A percentile compares a stretch with the other conserved stretches of the same genome.
These are phyloP conservation scores for Callipepla squamata DNA, from an alignment of 2,113 vertebrate species.

Conservation along the genomic window DNA sequence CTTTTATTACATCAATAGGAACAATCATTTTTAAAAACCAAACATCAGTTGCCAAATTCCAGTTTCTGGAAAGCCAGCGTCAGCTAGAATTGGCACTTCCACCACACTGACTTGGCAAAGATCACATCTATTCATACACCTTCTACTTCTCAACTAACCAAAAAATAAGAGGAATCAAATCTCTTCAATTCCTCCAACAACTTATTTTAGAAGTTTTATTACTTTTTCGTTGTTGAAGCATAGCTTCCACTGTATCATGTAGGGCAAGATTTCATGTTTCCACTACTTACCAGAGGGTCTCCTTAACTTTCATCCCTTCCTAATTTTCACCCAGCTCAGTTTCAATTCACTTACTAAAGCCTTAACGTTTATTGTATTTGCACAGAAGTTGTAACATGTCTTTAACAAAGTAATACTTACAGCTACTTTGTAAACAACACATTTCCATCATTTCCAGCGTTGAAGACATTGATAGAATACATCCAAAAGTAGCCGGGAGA, in stretches of 20 bases:
- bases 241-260: neutral
- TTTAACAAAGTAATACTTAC: conserved; percentile 84
- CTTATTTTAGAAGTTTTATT: neutral
- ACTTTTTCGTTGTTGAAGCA: neutral
- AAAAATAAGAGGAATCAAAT: neutral
- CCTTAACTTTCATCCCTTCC: neutral
- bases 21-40: neutral
- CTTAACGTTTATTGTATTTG: neutral
- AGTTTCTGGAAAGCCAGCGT: neutral
- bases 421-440: conserved; percentile 86
- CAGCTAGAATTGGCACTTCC: neutral
- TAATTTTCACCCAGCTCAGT: conserved; percentile 6
- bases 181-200: neutral
- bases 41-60: neutral
- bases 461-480: conserved; percentile 8
- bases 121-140: neutral
- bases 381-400: neutral
- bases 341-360: neutral
- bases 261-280: neutral
- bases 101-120: neutral
- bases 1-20: neutral
- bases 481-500: conserved; percentile 52
- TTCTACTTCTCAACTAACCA: neutral
- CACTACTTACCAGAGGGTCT: neutral
- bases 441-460: conserved; percentile 73